A percentile compares a stretch with the other conserved stretches of the same genome.
These are phyloP conservation scores for Ptyas mucosa DNA, from an alignment of 2,113 vertebrate species.

Conservation along the genomic window DNA sequence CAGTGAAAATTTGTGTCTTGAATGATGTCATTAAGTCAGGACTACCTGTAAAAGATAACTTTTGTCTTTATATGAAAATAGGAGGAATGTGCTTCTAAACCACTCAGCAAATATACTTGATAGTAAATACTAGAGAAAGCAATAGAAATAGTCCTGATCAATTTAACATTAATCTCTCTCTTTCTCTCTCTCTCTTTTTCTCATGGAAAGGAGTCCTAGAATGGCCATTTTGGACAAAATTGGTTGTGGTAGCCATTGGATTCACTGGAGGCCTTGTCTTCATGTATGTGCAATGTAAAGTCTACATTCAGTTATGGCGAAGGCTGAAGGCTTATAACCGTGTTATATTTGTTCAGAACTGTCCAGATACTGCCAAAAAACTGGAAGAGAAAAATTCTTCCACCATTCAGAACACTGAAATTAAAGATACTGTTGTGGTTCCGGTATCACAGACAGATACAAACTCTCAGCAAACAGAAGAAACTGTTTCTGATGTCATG, in stretches of 20 bases:
- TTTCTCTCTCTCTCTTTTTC: slow-evolving; percentile 16
- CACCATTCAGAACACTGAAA: slow-evolving; percentile 59
- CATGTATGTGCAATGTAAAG: slow-evolving; percentile 97
- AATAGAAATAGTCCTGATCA: neutral
- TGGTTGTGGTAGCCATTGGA: slow-evolving; percentile 90
- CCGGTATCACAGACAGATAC: slow-evolving; percentile 69
- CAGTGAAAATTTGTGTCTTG: neutral
- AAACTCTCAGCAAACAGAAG: slow-evolving; percentile 71
- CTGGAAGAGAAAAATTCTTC: slow-evolving; percentile 69
- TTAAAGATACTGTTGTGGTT: slow-evolving; percentile 72
- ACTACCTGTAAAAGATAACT: neutral
- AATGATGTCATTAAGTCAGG: neutral
- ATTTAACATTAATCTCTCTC: neutral
- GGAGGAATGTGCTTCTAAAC: neutral
- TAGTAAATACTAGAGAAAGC: neutral
- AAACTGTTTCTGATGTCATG: slow-evolving; percentile 66
- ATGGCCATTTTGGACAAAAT: slow-evolving; percentile 98
- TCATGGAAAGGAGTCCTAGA: slow-evolving; percentile 83
- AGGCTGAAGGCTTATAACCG: slow-evolving; percentile 96
- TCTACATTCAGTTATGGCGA: slow-evolving; percentile 94
- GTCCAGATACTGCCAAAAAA: slow-evolving; percentile 86
- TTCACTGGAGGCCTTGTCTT: slow-evolving; percentile 91
- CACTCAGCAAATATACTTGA: neutral
- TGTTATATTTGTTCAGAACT: slow-evolving; percentile 97
- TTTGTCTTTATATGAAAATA: neutral